A percentile compares a stretch with the other conserved stretches of the same genome.
phyloP scores from a whole-genome alignment of 2,113 vertebrate species.

The Tichodroma muraria region DNA sequence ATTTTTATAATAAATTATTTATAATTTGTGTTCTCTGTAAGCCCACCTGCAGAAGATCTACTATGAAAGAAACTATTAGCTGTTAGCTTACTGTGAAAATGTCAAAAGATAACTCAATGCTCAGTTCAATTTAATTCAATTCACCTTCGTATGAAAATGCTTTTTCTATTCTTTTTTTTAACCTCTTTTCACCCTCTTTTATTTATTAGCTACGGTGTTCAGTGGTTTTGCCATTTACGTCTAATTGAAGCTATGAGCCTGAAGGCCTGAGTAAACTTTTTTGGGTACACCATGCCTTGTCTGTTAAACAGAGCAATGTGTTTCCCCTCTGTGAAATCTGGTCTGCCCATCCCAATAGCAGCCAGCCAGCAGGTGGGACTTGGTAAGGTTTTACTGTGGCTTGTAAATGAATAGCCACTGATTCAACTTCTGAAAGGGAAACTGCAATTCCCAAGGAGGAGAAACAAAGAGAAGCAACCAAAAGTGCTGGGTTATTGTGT shows the following conservation, averaged over 20 bases:
- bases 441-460: not conserved
- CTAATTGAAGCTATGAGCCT: not conserved
- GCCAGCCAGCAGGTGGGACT: not conserved
- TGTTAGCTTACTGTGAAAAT: not conserved
- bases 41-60: not conserved
- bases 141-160: not conserved
- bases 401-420: not conserved
- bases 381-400: not conserved
- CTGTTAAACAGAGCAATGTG: not conserved
- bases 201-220: not conserved
- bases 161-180: not conserved
- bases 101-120: not conserved
- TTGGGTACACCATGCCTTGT: not conserved
- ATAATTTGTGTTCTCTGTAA: not conserved
- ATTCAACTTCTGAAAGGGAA: not conserved
- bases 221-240: not conserved
- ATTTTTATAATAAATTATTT: not conserved
- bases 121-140: not conserved
- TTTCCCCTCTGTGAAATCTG: not conserved
- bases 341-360: not conserved
- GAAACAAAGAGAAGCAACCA: not conserved
- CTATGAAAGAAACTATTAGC: not conserved
- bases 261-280: not conserved
- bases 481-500: not conserved
- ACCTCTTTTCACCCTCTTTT: not conserved